Evolutionary conservation across 1,140 invertebrate genomes (phyloP), one percentile per base, ranked within the genome.

Genomic region (Solen grandis): DNA sequence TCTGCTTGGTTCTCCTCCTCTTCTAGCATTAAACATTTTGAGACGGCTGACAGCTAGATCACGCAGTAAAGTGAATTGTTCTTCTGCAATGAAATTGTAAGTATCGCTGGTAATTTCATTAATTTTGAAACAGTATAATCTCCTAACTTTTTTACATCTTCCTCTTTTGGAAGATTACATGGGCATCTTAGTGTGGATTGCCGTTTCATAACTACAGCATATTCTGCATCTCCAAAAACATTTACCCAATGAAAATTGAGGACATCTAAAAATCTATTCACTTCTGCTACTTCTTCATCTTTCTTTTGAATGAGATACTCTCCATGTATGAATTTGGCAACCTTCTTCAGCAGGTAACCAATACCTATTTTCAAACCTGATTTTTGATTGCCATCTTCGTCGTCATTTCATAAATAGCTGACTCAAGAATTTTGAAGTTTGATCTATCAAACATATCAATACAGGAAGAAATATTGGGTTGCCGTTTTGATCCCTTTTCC

Each of bases 1-100:
- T 2, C 81, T 41, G 29, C 76, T 52, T 33, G 81, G 73, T 35
- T 84, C 84, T 46, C 81, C 84, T 19, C 84, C 84, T 29, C 84
- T 52, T 29, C 76, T 68, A 0, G 76, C 84, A 77, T 85, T 83
- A 25, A 72, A 81, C 25, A 85, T 29, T n/a, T 81, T 84, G 16
- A 86, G 27, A 16, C 82, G 10, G 22, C 59, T 59, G 8, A 84
- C 84, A 29, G 84, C 29, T 19, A 82, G n/a, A 69, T 84, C 50
- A 63, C 84, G 29, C 16, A 84, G 31, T 5, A 33, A n/a, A n/a
- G n/a, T 65, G 59, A 59, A 82, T 10, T 81, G 33, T 22, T 27
- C 62, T 13, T 27, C 14, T 10, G 14, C 31, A 13, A 83, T 35
- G 22, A 63, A 31, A 16, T 60, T 16, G 62, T 77, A 78, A 16